Evolutionary conservation across 2,888 invertebrate species (phyloP).

Genomic region (Galerucella calmariensis): DNA sequence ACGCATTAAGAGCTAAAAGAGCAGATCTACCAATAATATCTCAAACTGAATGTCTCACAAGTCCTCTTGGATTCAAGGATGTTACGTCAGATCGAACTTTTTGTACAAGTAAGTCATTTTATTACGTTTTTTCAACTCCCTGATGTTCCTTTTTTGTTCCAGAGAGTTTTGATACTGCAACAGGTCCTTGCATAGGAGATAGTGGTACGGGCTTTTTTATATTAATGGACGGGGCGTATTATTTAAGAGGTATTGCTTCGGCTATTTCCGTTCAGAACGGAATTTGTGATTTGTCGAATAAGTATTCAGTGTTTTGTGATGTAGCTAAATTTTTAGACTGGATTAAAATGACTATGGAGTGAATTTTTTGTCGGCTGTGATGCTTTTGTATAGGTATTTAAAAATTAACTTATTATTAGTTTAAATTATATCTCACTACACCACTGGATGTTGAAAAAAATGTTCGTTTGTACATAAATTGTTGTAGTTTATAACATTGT

Average conservation of each 20-base stretch:
- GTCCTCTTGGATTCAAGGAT: constrained; percentile 61
- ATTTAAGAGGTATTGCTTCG: constrained; percentile 67
- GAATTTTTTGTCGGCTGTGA: not conserved
- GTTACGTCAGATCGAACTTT: constrained; percentile 66
- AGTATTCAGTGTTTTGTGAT: constrained; percentile 46
- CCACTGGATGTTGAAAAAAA: too few species aligned
- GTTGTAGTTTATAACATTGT: not conserved
- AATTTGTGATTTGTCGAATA: constrained; percentile 54
- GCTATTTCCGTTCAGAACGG: constrained; percentile 56
- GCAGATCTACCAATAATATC: constrained; percentile 69
- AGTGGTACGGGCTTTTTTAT: constrained; percentile 68
- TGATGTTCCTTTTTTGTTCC: constrained; percentile 5
- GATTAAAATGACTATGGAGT: constrained; percentile 55
- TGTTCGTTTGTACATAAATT: too few species aligned
- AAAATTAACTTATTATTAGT: not conserved
- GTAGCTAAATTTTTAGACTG: constrained; percentile 55
- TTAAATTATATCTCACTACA: not conserved
- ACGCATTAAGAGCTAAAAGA: constrained; percentile 67
- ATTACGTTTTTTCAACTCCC: not conserved
- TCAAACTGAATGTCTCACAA: constrained; percentile 69
- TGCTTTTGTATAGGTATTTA: not conserved
- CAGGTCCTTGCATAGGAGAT: constrained; percentile 65
- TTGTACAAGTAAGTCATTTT: constrained; percentile 62
- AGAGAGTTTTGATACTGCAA: constrained; percentile 16
- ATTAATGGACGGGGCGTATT: constrained; percentile 63